Evolutionary conservation across 1,140 invertebrate genomes (phyloP), one percentile per base, ranked within the genome.

Genomic region (Drosophila nannoptera): DNA sequence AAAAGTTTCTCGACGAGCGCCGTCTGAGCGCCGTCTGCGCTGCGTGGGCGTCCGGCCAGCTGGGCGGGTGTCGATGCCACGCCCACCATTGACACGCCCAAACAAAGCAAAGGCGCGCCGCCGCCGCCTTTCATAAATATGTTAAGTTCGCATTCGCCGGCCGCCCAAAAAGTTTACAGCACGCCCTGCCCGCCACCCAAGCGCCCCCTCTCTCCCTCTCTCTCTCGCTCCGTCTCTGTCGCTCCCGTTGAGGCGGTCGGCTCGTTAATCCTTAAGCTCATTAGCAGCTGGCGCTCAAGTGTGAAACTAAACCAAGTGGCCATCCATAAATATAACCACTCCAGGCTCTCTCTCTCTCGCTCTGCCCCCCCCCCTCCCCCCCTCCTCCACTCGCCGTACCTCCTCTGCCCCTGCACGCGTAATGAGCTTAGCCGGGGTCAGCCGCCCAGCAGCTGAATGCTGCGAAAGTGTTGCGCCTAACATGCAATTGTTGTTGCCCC

Each of bases 261-360:
- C 35, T 33, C 42, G 49, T 31, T 74, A 74, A 82, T 82, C 75
- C 78, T 82, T 83, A 82, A 82, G 80, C 78, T 82, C 78, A 82
- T 82, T 82, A 82, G 78, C 78, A 75, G 80, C 72, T 69, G 66
- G 78, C 66, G 72, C 72, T 78, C 69, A 82, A 82, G 78, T 82
- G 78, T 82, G 78, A 82, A 81, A 82, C 78, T 83, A 75, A 82
- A 72, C 71, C 71, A 83, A 82, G 78, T 83, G 78, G 67, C 78
- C 71, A 69, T 77, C 76, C 71, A 72, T 61, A 69, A 62, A 62
- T 66, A 82, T 77, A 77, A 74, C 75, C 55, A 68, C 62, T 55
- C 56, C 32, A 45, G 64, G 16, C 29, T 2, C 22, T 3, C 14
- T 7, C 4, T 5, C 50, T 4, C 0, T 5, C 35, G 3, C 7